Conservation (phyloP, 2,888 invertebrate species). For the Pheosia tremula region DNA sequence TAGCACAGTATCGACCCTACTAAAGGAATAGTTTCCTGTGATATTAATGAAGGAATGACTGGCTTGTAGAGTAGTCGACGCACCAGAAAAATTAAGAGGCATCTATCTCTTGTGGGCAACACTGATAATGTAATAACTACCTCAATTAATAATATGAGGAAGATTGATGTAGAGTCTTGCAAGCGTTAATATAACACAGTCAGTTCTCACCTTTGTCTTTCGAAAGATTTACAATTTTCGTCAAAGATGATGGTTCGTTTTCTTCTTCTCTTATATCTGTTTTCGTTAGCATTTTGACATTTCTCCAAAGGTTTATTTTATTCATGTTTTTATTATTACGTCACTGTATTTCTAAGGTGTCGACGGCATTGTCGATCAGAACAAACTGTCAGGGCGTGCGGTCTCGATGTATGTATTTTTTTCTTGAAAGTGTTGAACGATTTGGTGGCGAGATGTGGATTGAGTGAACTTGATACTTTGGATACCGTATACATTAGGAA, state of each 20-base stretch:
- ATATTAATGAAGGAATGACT: too few relatives aligned
- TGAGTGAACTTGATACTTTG: constrained; percentile 44
- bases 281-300: constrained; percentile 59
- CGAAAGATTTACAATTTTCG: constrained; percentile 55
- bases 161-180: constrained; percentile 27
- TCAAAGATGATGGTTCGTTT: constrained; percentile 45
- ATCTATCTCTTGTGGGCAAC: too few relatives aligned
- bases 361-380: constrained; percentile 11
- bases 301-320: constrained; percentile 69
- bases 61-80: too few relatives aligned
- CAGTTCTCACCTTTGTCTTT: constrained; percentile 64
- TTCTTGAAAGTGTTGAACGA: constrained; percentile 51
- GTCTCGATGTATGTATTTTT: constrained; percentile 32
- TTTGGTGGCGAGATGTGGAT: constrained; percentile 34
- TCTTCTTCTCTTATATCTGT: constrained; percentile 45
- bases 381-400: constrained; percentile 25
- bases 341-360: constrained; percentile 13
- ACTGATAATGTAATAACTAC: too few relatives aligned
- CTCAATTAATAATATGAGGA: too few relatives aligned
- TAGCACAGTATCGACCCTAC: too few relatives aligned
- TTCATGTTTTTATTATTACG: constrained; percentile 53
- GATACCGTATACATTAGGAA: background rate
- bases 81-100: too few relatives aligned
- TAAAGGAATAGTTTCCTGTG: too few relatives aligned
- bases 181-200: constrained; percentile 17